Conservation (phyloP, 2,888 invertebrate species). For the Amphiduros pacificus region DNA sequence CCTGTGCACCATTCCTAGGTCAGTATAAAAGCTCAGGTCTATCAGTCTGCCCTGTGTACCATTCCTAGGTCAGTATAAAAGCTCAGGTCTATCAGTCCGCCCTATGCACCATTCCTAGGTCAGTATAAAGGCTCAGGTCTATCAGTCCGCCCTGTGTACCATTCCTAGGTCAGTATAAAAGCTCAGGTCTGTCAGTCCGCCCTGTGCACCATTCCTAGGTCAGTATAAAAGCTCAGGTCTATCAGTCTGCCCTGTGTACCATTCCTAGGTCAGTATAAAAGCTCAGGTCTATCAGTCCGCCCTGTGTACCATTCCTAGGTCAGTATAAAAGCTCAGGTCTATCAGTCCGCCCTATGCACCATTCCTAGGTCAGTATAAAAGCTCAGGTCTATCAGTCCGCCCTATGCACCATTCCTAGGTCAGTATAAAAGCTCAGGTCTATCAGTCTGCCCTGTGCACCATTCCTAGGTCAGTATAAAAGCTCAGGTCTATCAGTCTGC, state of each 20-base stretch:
- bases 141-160: conserved; percentile 99
- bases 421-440: conserved; percentile 83
- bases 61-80: conserved; percentile 88
- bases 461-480: conserved; percentile 88
- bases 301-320: conserved; percentile 97
- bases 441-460: conserved; percentile 99
- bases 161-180: conserved; percentile 88
- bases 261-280: conserved; percentile 88
- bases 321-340: conserved; percentile 83
- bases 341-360: conserved; percentile 99
- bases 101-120: conserved; percentile 97
- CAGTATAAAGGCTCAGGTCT: conserved; percentile 83
- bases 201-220: conserved; percentile 97
- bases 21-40: conserved; percentile 83
- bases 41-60: conserved; percentile 99
- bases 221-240: conserved; percentile 83
- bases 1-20: conserved; percentile 97
- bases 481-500: conserved; percentile 94
- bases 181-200: conserved; percentile 94
- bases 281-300: conserved; percentile 94
- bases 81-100: conserved; percentile 94
- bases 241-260: conserved; percentile 99
- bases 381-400: conserved; percentile 94
- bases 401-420: conserved; percentile 97
- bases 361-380: conserved; percentile 88